Evolutionary conservation across 2,113 vertebrate species (phyloP).

Genomic region (Pelodiscus sinensis): DNA sequence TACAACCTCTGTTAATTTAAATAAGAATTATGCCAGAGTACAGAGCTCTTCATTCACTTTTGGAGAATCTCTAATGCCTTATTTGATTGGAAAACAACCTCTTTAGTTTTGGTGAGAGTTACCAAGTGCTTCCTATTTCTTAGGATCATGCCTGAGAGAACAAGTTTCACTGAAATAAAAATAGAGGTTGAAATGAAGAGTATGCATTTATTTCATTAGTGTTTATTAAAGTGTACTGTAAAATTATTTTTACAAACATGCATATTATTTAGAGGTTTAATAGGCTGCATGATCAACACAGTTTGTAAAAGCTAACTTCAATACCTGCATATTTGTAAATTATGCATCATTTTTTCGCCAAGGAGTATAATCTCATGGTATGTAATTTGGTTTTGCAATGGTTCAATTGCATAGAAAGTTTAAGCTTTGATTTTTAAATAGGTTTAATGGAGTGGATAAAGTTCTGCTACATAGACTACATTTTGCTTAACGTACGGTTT

Average conservation of each 20-base stretch:
- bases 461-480: neutral
- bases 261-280: neutral
- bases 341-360: neutral
- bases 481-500: neutral
- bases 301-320: constrained; percentile 2
- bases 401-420: neutral
- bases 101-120: neutral
- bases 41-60: neutral
- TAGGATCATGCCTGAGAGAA: neutral
- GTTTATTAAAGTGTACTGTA: neutral
- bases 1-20: neutral
- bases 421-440: neutral
- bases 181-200: neutral
- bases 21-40: neutral
- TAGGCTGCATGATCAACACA: neutral
- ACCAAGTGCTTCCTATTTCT: neutral
- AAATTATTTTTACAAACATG: constrained; percentile 1
- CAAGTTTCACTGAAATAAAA: neutral
- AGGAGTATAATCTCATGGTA: neutral
- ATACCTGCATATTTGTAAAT: neutral
- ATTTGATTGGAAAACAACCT: neutral
- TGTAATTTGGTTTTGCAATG: neutral
- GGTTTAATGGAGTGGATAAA: neutral
- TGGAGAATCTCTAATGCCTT: neutral
- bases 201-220: neutral